Base-by-base conservation (phyloP, 1,140 invertebrate genomes). In the Frieseomelitta varia region DNA sequence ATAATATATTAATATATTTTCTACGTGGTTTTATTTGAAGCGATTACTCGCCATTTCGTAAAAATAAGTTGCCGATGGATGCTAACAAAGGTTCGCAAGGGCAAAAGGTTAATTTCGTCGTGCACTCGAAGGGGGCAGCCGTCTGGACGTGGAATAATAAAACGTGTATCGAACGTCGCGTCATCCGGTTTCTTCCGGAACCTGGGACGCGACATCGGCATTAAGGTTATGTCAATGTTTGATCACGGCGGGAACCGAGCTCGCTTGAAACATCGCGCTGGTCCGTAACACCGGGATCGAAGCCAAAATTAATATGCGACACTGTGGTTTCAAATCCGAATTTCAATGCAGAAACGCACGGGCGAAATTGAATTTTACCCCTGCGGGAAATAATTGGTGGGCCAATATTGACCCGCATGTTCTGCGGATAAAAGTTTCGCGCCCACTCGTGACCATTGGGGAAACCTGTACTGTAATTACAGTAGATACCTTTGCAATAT, bases 211-310 rank as follows among this genome's bases (percentile, higher is more conserved):
- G 65, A 17, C 27, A 51, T 30, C 65, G 24, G 76, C 81, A 91
- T 92, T 90, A 91, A 92, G 89, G 89, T 90, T 89, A 91, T 68
- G 85, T 85, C 78, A 91, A 92, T 91, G 90, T 92, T 91, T 91
- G 91, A 86, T 84, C 84, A 85, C 68, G 69, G 30, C 61, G 53
- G 30, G 73, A 56, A 67, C 56, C 69, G 72, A 30, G 77, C 68
- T 24, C 53, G 74, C n/a, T 84, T 65, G 84, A 67, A 73, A 84
- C 72, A 61, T 74, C 56, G 34, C 71, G 34, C 71, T 39, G 61
- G 30, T 27, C 61, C 69, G 58, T 72, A 63, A 76, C 34, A 17
- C 39, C 30, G 27, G 27, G 85, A 76, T 87, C 85, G 65, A 87
- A 81, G 79, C 30, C 73, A 65, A 75, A 86, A 87, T 86, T 86